phyloP scores from a whole-genome alignment of 2,888 invertebrate species.

The Conistra vaccinii region DNA sequence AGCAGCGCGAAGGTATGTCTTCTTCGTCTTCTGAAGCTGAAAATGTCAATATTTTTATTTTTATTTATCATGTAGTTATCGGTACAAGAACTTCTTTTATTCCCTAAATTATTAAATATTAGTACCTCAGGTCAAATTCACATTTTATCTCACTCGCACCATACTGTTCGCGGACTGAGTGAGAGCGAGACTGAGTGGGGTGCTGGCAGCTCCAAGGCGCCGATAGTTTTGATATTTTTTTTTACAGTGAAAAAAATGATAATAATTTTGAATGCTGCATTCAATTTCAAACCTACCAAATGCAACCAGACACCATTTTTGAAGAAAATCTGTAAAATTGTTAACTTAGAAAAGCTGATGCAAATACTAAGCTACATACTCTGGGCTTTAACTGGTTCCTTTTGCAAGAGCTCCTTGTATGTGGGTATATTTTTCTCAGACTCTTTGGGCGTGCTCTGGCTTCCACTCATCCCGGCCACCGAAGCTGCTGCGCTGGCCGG shows the following conservation, averaged over 20 bases:
- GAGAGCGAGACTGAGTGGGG: no score
- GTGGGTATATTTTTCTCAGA: conserved; percentile 81
- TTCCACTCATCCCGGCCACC: conserved; percentile 81
- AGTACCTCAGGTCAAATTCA: no score
- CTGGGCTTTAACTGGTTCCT: conserved; percentile 81
- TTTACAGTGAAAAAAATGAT: no score
- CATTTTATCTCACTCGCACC: no score
- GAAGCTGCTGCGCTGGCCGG: conserved; percentile 85
- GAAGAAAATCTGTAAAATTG: not conserved
- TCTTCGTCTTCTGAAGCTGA: conserved; percentile 94
- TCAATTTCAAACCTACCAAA: not conserved
- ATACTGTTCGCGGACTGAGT: no score
- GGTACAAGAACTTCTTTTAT: no score
- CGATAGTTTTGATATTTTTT: no score
- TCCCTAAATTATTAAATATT: no score
- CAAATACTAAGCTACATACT: conserved; percentile 68
- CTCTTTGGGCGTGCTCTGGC: conserved; percentile 85
- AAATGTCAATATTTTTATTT: not conserved
- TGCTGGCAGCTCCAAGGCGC: no score
- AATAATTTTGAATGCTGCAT: not conserved
- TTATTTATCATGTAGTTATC: no score
- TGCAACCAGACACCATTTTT: not conserved
- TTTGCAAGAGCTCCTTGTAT: conserved; percentile 83
- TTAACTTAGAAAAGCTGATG: not conserved
- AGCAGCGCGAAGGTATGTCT: conserved; percentile 95